Evolutionary conservation across 2,113 vertebrate species (phyloP).

Genomic region (Chionodraco myersi): DNA sequence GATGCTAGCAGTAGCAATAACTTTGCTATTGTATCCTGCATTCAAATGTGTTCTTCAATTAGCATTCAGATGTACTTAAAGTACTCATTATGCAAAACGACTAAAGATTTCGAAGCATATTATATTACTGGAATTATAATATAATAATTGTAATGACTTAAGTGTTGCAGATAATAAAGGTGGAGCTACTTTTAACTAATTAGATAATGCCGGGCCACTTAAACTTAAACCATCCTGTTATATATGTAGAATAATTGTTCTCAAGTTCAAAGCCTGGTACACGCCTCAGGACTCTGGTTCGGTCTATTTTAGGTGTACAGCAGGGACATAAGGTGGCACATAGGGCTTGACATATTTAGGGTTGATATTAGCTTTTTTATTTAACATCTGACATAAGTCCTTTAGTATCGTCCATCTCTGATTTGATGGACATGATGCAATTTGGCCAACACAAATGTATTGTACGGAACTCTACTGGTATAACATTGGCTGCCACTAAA

Average conservation of each 20-base stretch:
- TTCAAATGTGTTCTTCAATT: no score
- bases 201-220: no score
- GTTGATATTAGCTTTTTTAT: background rate
- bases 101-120: no score
- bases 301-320: background rate
- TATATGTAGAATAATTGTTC: background rate
- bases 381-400: background rate
- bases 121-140: no score
- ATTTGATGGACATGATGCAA: background rate
- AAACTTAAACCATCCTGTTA: background rate
- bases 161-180: no score
- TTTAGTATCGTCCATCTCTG: background rate
- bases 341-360: background rate
- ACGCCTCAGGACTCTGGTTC: background rate
- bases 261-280: conserved; percentile 12
- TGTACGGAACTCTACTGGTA: background rate
- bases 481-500: background rate
- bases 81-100: no score
- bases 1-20: background rate
- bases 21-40: no score
- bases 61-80: no score
- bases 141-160: no score
- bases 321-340: conserved; percentile 4
- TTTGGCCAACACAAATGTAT: background rate
- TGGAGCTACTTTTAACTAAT: no score